phyloP scores from a whole-genome alignment of 2,797 vertebrate species.

The Macropus fuliginosus region DNA sequence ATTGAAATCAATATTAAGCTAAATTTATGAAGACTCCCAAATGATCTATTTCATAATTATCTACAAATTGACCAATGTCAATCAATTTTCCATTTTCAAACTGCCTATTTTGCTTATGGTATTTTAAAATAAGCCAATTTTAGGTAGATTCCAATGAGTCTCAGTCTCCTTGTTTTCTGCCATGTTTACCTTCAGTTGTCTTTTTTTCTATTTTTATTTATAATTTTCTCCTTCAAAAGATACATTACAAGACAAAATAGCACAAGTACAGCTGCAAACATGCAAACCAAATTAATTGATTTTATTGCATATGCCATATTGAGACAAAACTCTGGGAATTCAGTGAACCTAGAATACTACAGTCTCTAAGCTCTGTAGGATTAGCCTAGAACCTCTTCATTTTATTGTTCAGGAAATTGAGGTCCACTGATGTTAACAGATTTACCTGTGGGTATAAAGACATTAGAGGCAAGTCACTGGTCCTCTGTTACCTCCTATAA shows the following conservation, averaged over 20 bases:
- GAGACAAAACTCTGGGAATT: neutral
- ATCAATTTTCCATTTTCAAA: constrained; percentile 41
- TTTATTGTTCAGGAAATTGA: neutral
- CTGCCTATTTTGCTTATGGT: neutral
- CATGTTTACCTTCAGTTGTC: neutral
- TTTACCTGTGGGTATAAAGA: neutral
- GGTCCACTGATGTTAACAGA: neutral
- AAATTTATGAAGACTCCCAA: neutral
- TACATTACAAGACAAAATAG: neutral
- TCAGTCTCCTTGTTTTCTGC: constrained; percentile 10
- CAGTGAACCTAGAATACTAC: neutral
- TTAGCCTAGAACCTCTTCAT: neutral
- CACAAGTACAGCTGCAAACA: neutral
- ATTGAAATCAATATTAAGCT: neutral
- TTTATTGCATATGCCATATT: neutral
- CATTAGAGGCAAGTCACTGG: neutral
- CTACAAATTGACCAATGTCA: neutral
- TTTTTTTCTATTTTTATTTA: neutral
- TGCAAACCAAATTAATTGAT: constrained; percentile 27
- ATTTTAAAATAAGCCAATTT: constrained; percentile 53
- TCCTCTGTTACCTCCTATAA: neutral
- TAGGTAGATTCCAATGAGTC: neutral
- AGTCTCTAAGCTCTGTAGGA: neutral
- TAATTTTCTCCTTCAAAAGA: constrained; percentile 17
- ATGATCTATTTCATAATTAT: constrained; percentile 27